A percentile compares a stretch with the other conserved stretches of the same genome.
These are phyloP conservation scores for Callorhinus ursinus DNA, from an alignment of 2,113 vertebrate species.

Conservation along the genomic window DNA sequence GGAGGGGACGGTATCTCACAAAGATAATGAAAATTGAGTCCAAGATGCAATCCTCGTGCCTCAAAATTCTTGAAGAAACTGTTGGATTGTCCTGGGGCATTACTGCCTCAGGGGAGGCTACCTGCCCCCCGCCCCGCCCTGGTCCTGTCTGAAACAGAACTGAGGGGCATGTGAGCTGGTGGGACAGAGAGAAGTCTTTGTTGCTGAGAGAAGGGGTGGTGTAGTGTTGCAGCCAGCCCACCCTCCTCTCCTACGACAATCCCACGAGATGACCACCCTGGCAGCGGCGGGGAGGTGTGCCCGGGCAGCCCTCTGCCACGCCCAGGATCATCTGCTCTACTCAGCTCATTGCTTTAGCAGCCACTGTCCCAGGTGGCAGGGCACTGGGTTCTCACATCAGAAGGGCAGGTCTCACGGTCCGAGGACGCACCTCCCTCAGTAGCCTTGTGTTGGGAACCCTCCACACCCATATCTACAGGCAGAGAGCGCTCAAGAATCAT, in stretches of 20 bases:
- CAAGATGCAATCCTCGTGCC: background rate
- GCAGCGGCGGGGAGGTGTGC: background rate
- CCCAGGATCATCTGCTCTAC: too few species aligned
- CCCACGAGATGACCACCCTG: background rate
- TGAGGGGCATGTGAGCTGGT: background rate
- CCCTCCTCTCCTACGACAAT: background rate
- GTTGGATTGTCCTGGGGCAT: background rate
- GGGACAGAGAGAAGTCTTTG: background rate
- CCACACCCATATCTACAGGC: background rate
- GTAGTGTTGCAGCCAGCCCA: background rate
- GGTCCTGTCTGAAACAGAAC: background rate
- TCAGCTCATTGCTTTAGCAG: background rate
- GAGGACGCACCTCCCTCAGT: background rate
- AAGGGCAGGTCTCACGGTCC: background rate
- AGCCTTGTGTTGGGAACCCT: background rate
- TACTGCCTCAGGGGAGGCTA: background rate
- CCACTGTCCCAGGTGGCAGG: background rate
- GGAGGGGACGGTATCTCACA: background rate
- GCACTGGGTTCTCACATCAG: background rate
- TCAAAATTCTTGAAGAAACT: background rate
- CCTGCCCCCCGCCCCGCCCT: background rate
- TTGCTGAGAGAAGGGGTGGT: background rate
- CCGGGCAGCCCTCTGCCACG: background rate
- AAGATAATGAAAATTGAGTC: background rate
- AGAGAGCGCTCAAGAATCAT: background rate